These are phyloP conservation scores for Diceros bicornis DNA, from an alignment of 2,797 vertebrate genomes.

Conservation along the genomic window DNA sequence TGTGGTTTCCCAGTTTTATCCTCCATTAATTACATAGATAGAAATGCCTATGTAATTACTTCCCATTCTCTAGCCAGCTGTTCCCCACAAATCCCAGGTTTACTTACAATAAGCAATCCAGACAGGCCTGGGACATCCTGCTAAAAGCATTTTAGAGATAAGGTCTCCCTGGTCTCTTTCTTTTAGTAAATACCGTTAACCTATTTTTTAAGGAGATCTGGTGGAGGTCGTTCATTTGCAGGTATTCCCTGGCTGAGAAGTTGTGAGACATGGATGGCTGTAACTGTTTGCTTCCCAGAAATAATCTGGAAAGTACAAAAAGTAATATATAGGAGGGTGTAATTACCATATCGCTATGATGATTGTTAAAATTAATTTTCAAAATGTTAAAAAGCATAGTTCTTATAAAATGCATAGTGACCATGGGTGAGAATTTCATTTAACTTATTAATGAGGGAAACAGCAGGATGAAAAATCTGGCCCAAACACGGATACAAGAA, in stretches of 20 bases:
- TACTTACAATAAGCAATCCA: neutral
- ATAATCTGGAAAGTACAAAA: neutral
- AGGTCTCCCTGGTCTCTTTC: neutral
- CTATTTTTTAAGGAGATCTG: neutral
- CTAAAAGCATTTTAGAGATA: neutral
- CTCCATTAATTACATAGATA: neutral
- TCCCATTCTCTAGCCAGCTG: neutral
- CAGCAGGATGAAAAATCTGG: neutral
- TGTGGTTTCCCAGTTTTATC: slow-evolving; percentile 9
- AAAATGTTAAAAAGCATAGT: neutral
- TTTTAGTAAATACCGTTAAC: neutral
- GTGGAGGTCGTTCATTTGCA: neutral
- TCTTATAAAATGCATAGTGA: neutral
- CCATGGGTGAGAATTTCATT: neutral
- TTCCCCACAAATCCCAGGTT: neutral
- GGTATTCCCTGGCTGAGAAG: neutral
- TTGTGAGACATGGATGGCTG: neutral
- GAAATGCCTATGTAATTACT: neutral
- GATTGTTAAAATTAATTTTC: slow-evolving; percentile 33
- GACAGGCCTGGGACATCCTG: neutral
- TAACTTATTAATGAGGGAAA: neutral
- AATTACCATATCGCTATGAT: neutral
- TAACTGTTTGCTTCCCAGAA: neutral
- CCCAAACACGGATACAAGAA: neutral
- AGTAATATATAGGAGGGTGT: neutral